phyloP scores from a whole-genome alignment of 2,797 vertebrate genomes.

The Alauda arvensis region DNA sequence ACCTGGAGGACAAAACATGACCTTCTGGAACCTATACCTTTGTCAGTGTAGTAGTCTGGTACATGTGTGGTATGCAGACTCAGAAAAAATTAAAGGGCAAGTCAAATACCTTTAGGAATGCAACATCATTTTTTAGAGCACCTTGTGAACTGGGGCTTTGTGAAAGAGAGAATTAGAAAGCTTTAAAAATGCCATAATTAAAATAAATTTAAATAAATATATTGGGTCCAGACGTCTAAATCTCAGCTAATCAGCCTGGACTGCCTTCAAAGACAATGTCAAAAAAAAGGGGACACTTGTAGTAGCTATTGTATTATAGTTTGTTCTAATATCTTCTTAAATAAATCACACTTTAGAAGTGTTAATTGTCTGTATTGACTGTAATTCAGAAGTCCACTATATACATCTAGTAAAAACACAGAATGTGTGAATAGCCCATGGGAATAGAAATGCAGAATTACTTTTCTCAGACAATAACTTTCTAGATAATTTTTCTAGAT shows the following conservation, averaged over 20 bases:
- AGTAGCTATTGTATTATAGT: not conserved
- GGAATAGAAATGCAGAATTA: not conserved
- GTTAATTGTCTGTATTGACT: not conserved
- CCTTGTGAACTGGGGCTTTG: not conserved
- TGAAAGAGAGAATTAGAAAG: not conserved
- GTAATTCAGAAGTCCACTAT: not conserved
- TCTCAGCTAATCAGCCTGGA: not conserved
- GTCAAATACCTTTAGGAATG: not conserved
- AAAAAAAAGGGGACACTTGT: not conserved
- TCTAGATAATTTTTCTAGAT: not conserved
- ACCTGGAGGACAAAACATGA: not conserved
- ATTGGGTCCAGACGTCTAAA: not conserved
- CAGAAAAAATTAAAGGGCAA: not conserved
- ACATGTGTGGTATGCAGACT: not conserved
- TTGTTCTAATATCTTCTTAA: not conserved
- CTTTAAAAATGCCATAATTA: not conserved
- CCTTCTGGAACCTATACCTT: not conserved
- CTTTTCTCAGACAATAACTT: not conserved
- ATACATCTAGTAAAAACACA: not conserved
- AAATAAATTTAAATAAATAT: not conserved
- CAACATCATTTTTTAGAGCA: not conserved
- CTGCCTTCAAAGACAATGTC: not conserved
- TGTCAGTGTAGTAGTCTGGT: not conserved
- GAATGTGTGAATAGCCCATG: not conserved
- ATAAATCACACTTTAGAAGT: not conserved